These are phyloP conservation scores for Pachyramphus minor DNA, from an alignment of 2,113 vertebrate species.

Conservation along the genomic window DNA sequence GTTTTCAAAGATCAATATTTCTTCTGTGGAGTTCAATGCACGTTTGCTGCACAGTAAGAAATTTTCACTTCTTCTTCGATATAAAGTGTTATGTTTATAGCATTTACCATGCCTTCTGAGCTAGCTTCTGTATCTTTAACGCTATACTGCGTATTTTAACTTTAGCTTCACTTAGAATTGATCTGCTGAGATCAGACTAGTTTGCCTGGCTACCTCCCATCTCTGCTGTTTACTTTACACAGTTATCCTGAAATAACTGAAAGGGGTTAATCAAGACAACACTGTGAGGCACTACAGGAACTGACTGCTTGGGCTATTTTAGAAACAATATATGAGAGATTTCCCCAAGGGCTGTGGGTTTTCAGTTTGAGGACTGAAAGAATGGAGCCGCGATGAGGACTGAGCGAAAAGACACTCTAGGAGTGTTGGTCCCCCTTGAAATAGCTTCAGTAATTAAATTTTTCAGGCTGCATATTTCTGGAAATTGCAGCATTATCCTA, in stretches of 20 bases:
- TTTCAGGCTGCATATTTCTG: neutral
- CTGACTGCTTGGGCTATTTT: constrained; percentile 7
- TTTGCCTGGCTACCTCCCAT: neutral
- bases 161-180: neutral
- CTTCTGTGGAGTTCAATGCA: neutral
- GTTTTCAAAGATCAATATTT: neutral
- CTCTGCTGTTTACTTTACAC: neutral
- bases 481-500: neutral
- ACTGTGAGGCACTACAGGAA: neutral
- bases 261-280: neutral
- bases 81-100: neutral
- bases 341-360: constrained; percentile 19
- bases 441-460: neutral
- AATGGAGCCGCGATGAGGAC: neutral
- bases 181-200: neutral
- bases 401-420: neutral
- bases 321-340: constrained; percentile 34
- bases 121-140: neutral
- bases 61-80: neutral
- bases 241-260: neutral
- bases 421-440: neutral
- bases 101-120: neutral
- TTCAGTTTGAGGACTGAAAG: neutral
- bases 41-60: neutral
- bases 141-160: neutral